Evolutionary conservation across 2,113 vertebrate species (phyloP).

Genomic region (Gorsachius goisagi): DNA sequence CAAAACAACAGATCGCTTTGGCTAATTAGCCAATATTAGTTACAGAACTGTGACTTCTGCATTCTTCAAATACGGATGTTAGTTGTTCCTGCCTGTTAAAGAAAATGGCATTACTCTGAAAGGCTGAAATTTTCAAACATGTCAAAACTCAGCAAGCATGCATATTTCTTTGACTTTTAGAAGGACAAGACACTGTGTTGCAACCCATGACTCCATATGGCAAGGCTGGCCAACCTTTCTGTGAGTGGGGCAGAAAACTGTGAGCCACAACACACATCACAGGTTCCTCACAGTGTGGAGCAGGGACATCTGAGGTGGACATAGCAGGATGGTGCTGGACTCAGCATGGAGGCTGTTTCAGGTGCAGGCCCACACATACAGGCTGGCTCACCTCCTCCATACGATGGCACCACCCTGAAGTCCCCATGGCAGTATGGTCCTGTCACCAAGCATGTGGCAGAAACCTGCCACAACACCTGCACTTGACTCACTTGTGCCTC

Average conservation of each 20-base stretch:
- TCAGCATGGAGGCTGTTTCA: neutral
- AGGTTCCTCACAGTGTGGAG: neutral
- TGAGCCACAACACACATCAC: rapidly evolving
- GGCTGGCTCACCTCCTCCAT: neutral
- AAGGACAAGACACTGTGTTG: neutral
- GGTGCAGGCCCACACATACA: neutral
- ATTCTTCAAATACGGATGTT: neutral
- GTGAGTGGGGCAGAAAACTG: neutral
- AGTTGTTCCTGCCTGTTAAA: neutral
- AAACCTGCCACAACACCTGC: neutral
- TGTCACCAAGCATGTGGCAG: neutral
- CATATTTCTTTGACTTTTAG: neutral
- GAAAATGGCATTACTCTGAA: neutral
- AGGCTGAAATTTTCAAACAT: neutral
- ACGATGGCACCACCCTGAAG: neutral
- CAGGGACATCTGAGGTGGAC: neutral
- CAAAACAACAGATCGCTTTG: constrained; percentile 10
- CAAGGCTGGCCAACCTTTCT: neutral
- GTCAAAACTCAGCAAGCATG: neutral
- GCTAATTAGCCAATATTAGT: constrained; percentile 27
- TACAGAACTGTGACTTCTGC: neutral
- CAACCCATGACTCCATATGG: rapidly evolving
- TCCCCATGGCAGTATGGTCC: rapidly evolving
- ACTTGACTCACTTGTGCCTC: neutral
- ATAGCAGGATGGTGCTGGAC: neutral